These are phyloP conservation scores for Antheraea yamamai DNA, from an alignment of 2,888 invertebrate species.

Conservation along the genomic window DNA sequence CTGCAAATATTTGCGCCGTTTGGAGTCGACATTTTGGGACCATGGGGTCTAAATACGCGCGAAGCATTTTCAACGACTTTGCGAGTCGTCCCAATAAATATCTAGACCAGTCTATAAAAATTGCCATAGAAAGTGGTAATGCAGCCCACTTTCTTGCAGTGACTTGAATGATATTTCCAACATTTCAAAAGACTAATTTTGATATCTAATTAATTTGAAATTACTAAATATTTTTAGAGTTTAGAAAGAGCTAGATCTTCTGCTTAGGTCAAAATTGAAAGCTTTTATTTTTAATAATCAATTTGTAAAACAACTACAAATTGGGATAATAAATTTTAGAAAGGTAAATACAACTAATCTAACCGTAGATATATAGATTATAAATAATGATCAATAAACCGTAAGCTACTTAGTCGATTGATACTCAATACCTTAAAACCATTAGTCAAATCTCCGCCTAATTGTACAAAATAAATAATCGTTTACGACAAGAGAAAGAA, in stretches of 20 bases:
- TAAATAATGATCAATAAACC: neutral
- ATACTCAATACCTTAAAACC: conserved; percentile 23
- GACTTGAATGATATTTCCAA: too few species aligned
- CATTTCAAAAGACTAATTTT: too few species aligned
- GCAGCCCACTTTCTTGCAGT: too few species aligned
- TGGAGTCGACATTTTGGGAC: too few species aligned
- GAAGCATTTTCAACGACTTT: too few species aligned
- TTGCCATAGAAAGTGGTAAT: too few species aligned
- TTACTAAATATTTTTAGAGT: too few species aligned
- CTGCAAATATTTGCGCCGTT: too few species aligned
- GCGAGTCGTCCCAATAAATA: too few species aligned
- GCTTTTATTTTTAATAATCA: neutral
- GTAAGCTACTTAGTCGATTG: conserved; percentile 20
- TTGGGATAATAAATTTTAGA: neutral
- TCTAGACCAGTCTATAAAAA: too few species aligned
- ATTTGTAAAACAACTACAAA: neutral
- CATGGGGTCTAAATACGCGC: too few species aligned
- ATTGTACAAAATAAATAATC: conserved; percentile 45
- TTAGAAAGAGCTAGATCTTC: neutral
- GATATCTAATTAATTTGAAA: too few species aligned
- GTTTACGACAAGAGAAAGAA: conserved; percentile 49
- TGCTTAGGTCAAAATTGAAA: neutral
- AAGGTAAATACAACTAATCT: neutral
- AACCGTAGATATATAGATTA: neutral
- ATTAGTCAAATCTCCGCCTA: conserved; percentile 33